Evolutionary conservation across 2,113 vertebrate species (phyloP), one percentile per base, ranked within the genome.

Genomic region (Cyprinodon tularosa): DNA sequence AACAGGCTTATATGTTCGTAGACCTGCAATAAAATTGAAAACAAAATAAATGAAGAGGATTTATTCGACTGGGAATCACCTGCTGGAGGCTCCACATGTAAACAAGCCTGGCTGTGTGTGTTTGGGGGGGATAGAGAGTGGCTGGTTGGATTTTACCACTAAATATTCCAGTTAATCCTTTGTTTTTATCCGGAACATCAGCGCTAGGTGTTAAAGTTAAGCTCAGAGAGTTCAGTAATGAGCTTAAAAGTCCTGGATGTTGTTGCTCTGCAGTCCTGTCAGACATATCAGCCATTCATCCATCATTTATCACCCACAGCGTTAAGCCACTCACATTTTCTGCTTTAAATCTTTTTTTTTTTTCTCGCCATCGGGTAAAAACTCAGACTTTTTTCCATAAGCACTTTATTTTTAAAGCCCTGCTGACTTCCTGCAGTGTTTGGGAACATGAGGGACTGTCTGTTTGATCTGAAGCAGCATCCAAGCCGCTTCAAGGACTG

Each of bases 261-360:
- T 77, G 81, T 78, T 88, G 83, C 83, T 63, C 53, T 74, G 79
- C 7, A 75, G 82, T 77, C 77, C n/a, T 71, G 62, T 71, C 50
- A 86, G 76, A 83, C 86, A 66, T 78, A 81, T 83, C 82, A 88
- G 76, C 77, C 84, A 73, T 72, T 89, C 88, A 91, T 90, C 82
- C 80, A 91, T 90, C 78, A 89, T 88, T 90, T 72, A 91, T 90
- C 89, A 88, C 9, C 82, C 66, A 60, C 69, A 42, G 47, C 72
- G 76, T 38, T 38, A 72, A 69, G 39, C 76, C 42, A 66, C 48
- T 36, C 44, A 38, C 29, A 29, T 40, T 15, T 53, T 70, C 12
- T 71, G 15, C 63, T 36, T 17, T 42, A 14, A 66, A 29, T 74
- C 22, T 76, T 45, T 53, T 86, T 74, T 64, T 62, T 68, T 71